phyloP scores from a whole-genome alignment of 2,113 vertebrate species.

The Megaleporinus macrocephalus region DNA sequence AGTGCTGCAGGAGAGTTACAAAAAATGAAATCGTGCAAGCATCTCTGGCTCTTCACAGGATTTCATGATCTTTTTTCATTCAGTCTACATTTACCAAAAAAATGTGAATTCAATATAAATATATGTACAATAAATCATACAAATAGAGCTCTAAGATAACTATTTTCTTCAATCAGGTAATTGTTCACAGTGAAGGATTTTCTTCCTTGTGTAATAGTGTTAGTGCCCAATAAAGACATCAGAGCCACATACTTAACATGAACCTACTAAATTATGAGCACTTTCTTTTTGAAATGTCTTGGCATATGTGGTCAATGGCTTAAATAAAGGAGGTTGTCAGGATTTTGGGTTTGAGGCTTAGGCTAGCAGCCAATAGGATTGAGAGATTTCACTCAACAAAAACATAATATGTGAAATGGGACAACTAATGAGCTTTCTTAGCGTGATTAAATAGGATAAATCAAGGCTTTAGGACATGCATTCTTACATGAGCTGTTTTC shows the following conservation, averaged over 20 bases:
- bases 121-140: no score
- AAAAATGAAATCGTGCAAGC: no score
- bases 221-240: not conserved
- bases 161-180: no score
- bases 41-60: no score
- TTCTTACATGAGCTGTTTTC: not conserved
- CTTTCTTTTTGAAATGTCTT: conserved; percentile 6
- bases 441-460: conserved; percentile 71
- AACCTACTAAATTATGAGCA: not conserved
- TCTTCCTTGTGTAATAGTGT: not conserved
- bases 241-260: not conserved
- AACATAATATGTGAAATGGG: conserved; percentile 64
- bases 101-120: no score
- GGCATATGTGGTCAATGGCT: not conserved
- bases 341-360: conserved; percentile 68
- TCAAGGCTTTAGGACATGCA: conserved; percentile 7
- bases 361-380: conserved; percentile 71
- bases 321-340: conserved; percentile 48
- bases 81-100: no score
- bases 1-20: no score
- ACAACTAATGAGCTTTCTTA: conserved; percentile 70
- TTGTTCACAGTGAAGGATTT: no score
- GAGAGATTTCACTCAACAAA: conserved; percentile 65
- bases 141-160: no score
- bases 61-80: no score